Percentiles rank a stretch among this genome's conserved stretches.
phyloP scores from a whole-genome alignment of 2,888 invertebrate genomes.

The Ochlodes sylvanus region DNA sequence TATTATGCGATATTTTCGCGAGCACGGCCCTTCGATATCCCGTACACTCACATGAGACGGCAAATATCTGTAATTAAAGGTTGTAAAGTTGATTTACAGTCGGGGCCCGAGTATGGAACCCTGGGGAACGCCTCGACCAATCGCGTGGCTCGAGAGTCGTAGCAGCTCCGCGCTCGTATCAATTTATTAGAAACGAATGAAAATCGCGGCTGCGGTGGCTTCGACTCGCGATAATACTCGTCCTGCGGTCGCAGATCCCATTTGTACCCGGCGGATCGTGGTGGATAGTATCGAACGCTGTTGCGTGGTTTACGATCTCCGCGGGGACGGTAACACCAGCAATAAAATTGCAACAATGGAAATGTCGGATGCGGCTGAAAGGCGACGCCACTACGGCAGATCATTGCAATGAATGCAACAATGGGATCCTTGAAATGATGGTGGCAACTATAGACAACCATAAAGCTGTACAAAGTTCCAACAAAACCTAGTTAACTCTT shows the following conservation, averaged over 20 bases:
- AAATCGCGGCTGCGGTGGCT: conserved; percentile 81
- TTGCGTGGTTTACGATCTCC: conserved; percentile 78
- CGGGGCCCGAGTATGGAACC: conserved; percentile 75
- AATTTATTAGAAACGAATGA: conserved; percentile 84
- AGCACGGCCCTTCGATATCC: conserved; percentile 81
- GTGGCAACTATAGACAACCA: conserved; percentile 77
- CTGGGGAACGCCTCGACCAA: conserved; percentile 77
- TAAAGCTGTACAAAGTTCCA: conserved; percentile 66
- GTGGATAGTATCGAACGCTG: conserved; percentile 77
- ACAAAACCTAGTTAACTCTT: conserved; percentile 55
- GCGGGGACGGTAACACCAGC: conserved; percentile 81
- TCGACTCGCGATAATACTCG: conserved; percentile 71
- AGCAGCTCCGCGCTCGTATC: conserved; percentile 72
- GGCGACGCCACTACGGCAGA: conserved; percentile 76
- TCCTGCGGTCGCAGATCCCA: conserved; percentile 79
- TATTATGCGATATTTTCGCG: conserved; percentile 85
- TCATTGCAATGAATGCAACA: conserved; percentile 82
- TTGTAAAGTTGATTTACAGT: conserved; percentile 85
- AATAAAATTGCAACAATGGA: conserved; percentile 84
- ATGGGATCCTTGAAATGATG: conserved; percentile 78
- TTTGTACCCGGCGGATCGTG: conserved; percentile 65
- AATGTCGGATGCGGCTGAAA: conserved; percentile 80
- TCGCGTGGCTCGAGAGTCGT: conserved; percentile 60
- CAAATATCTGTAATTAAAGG: conserved; percentile 85
- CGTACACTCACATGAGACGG: conserved; percentile 80